Base-by-base conservation (phyloP, 2,113 vertebrate genomes). In the Microcebus tavaratra region DNA sequence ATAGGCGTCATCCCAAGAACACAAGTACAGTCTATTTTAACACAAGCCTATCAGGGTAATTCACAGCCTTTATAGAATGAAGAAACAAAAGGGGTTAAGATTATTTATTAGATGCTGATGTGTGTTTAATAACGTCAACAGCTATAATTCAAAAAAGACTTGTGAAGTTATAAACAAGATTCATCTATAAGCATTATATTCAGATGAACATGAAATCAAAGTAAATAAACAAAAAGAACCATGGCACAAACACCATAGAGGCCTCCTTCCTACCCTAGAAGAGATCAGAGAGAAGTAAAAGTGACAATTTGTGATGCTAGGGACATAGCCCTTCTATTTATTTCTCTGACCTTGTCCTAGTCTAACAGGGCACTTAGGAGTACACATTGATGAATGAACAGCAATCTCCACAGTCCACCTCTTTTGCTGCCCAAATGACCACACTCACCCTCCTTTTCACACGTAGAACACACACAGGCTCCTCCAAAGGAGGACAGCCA, bases 381-480 rank as follows among this genome's bases (percentile, higher is more conserved):
- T 6, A n/a, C 36, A 21, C n/a, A 23, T 15, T 4, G n/a, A 57
- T 57, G 36, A 36, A 13, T 20, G 20, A 55, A 29, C 14, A n/a
- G 20, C 27, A 20, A 17, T 45, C 34, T 34, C n/a, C 8, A 29
- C 12, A 25, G 12, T 65, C 55, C n/a, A 42, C 81, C 12, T 21
- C 39, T 9, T 83, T 2, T n/a, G 13, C 45, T 76, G 7, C 12
- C 57, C 27, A 17, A 25, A 34, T 5, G 23, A 17, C 42, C 18
- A 25, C 5, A 4, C 48, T 6, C 11, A 27, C 1, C 29, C 34
- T 72, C 4, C 7, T 25, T 67, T 59, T 5, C 20, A 17, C 31
- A 39, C 23, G 8, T 0, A 27, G 20, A 42, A 6, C 1, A 1
- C 8, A 13, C 2, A n/a, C 8, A 21, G 42, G 25, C 27, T 59